Conservation (phyloP, 1,140 invertebrate genomes). For the Euwallacea similis region DNA sequence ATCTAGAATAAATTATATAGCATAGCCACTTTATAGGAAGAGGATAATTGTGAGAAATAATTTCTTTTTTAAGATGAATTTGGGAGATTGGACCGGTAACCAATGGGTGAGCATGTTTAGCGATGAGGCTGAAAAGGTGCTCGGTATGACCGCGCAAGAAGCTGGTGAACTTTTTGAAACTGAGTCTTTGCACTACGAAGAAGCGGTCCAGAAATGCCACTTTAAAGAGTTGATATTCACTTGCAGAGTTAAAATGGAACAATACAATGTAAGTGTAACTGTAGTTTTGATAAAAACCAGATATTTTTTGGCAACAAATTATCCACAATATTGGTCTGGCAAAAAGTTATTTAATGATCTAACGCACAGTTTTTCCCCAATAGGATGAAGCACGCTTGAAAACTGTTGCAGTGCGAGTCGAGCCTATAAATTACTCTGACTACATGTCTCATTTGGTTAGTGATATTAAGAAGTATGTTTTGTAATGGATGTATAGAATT, state of each 20-base stretch:
- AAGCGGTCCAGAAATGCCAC: constrained; percentile 70
- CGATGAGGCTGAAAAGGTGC: constrained; percentile 79
- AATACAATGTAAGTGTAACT: constrained; percentile 74
- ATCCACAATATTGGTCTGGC: neutral
- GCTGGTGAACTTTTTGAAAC: constrained; percentile 70
- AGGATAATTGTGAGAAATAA: neutral
- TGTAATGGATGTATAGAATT: neutral
- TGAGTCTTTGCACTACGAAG: constrained; percentile 61
- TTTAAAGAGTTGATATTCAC: constrained; percentile 83
- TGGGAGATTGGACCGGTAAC: constrained; percentile 79
- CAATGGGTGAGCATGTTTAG: constrained; percentile 91
- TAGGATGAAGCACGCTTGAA: constrained; percentile 85
- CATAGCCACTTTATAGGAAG: no score
- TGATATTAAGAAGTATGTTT: constrained; percentile 43
- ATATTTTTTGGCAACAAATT: neutral
- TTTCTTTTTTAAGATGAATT: constrained; percentile 62
- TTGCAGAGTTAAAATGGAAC: constrained; percentile 84
- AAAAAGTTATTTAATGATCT: neutral
- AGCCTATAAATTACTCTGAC: constrained; percentile 74
- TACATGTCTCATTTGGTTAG: constrained; percentile 67
- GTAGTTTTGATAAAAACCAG: neutral
- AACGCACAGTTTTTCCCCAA: neutral
- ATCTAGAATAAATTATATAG: no score
- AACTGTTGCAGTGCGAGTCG: constrained; percentile 67
- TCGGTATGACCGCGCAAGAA: constrained; percentile 77